phyloP scores from a whole-genome alignment of 2,797 vertebrate species.

The Prunella strophiata region DNA sequence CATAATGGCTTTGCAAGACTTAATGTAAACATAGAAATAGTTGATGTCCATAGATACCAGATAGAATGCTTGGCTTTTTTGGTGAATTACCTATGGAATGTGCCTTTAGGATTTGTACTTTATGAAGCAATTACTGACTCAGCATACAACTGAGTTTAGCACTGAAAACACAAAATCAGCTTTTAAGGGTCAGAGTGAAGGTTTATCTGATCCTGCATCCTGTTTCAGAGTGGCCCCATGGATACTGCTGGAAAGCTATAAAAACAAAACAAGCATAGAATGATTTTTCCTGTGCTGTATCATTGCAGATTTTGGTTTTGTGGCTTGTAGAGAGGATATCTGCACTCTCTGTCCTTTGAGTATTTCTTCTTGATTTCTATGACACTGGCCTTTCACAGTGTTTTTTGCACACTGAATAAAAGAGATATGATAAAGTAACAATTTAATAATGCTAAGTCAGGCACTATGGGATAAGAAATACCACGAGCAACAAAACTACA shows the following conservation, averaged over 20 bases:
- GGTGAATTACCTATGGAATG: background rate
- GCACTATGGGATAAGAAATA: background rate
- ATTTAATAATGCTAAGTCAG: background rate
- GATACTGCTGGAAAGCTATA: background rate
- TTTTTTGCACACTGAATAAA: background rate
- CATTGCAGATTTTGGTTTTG: background rate
- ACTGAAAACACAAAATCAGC: background rate
- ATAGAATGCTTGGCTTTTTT: background rate
- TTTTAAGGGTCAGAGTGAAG: background rate
- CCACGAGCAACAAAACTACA: background rate
- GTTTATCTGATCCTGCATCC: background rate
- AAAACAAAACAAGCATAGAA: background rate
- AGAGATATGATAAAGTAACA: background rate
- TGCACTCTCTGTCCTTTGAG: background rate
- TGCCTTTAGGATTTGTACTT: background rate
- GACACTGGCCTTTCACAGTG: background rate
- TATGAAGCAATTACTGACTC: background rate
- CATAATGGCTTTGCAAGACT: background rate
- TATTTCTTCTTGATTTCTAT: background rate
- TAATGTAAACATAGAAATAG: background rate
- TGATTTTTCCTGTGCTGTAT: background rate
- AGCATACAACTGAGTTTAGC: background rate
- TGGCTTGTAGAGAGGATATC: background rate
- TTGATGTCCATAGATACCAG: background rate
- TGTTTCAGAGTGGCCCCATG: background rate